These are phyloP conservation scores for Gymnoscelis rufifasciata DNA, from an alignment of 2,888 invertebrate genomes.

Conservation along the genomic window DNA sequence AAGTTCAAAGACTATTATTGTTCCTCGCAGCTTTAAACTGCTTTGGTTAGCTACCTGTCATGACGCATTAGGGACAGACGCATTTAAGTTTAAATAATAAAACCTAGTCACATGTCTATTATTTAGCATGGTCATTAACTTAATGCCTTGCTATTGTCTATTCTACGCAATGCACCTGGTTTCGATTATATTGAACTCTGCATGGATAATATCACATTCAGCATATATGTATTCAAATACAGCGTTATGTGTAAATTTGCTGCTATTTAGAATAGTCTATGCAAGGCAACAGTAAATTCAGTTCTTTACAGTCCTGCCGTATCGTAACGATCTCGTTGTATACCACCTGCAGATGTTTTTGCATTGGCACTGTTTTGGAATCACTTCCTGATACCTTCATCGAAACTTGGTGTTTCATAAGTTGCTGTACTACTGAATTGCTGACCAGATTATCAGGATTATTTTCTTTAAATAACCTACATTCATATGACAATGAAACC, in stretches of 20 bases:
- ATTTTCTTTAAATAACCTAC: too few species aligned
- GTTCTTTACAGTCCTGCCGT: constrained; percentile 2
- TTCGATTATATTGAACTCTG: constrained; percentile 1
- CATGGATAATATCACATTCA: background rate
- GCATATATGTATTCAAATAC: constrained; percentile 4
- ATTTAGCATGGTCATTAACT: too few species aligned
- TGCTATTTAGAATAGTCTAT: constrained; percentile 4
- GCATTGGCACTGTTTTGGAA: constrained; percentile 12
- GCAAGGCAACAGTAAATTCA: constrained; percentile 5
- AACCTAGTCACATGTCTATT: constrained; percentile 2
- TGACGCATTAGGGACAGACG: too few species aligned
- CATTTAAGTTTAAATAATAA: too few species aligned
- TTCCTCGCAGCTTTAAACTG: too few species aligned
- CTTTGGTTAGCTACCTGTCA: too few species aligned
- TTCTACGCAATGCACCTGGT: constrained; percentile 1
- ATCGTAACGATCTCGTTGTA: constrained; percentile 7
- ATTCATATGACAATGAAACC: too few species aligned
- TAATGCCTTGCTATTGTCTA: background rate
- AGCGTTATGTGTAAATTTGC: constrained; percentile 4
- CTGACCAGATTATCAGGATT: too few species aligned
- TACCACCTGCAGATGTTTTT: constrained; percentile 11
- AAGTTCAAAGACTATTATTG: too few species aligned
- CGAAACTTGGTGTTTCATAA: constrained; percentile 2
- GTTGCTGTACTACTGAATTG: constrained; percentile 3
- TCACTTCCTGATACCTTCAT: constrained; percentile 6